A percentile compares a stretch with the other conserved stretches of the same genome.
Conservation (phyloP, 2,113 vertebrate genomes). For the Python bivittatus region DNA sequence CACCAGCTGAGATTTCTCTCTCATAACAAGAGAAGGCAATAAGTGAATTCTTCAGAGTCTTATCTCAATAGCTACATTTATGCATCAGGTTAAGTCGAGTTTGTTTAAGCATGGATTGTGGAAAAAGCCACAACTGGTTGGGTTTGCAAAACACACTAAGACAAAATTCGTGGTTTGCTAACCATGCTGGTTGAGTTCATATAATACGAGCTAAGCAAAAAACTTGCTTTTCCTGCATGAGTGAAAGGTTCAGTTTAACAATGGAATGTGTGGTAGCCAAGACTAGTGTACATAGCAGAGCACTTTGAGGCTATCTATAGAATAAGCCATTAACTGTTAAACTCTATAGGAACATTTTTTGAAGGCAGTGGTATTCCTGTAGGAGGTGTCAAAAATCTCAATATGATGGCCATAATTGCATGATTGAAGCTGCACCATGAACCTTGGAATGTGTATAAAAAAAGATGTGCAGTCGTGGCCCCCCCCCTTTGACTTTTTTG, state of each 20-base stretch:
- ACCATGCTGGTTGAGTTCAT: not conserved
- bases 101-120: not conserved
- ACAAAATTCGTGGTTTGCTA: not conserved
- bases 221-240: not conserved
- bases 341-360: not conserved
- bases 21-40: no score
- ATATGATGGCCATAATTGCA: not conserved
- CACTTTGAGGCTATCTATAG: not conserved
- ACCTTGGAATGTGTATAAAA: not conserved
- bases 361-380: not conserved
- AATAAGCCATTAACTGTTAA: conserved; percentile 13
- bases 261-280: not conserved
- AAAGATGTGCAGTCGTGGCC: not conserved
- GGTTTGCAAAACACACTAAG: not conserved
- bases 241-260: not conserved
- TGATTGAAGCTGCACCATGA: not conserved
- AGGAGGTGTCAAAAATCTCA: not conserved
- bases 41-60: not conserved
- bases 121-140: not conserved
- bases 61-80: not conserved
- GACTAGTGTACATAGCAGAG: no score
- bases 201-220: not conserved
- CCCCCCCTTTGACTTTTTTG: not conserved
- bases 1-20: not conserved
- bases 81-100: not conserved